Evolutionary conservation across 2,888 invertebrate species (phyloP).

Genomic region (Campopleginae sp.): DNA sequence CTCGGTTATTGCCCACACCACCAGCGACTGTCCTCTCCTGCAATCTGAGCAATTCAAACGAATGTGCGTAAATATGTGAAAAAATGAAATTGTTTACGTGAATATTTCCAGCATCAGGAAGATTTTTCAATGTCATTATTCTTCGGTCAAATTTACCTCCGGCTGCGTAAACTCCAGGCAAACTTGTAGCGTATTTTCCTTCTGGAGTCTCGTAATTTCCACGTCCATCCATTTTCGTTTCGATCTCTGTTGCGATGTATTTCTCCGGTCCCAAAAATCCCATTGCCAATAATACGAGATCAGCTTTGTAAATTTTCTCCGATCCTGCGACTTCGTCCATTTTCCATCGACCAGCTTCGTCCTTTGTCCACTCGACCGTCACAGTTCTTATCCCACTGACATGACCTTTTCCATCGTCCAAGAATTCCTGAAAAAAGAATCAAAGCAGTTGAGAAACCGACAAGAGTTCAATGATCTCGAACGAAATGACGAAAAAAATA

Average conservation of each 20-base stretch:
- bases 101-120: no score
- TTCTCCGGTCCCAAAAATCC: constrained; percentile 99
- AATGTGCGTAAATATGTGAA: neutral
- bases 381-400: constrained; percentile 96
- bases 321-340: constrained; percentile 94
- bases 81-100: neutral
- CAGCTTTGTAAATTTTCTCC: constrained; percentile 92
- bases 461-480: no score
- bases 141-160: constrained; percentile 89
- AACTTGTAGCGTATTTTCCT: constrained; percentile 91
- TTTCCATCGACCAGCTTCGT: constrained; percentile 96
- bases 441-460: neutral
- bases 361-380: constrained; percentile 97
- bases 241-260: constrained; percentile 92
- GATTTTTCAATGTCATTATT: neutral
- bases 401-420: constrained; percentile 94
- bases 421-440: constrained; percentile 88
- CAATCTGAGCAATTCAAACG: constrained; percentile 89
- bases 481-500: no score
- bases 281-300: constrained; percentile 98
- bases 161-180: constrained; percentile 96
- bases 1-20: constrained; percentile 99
- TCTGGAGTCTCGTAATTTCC: constrained; percentile 95
- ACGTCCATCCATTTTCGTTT: constrained; percentile 93
- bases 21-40: constrained; percentile 98